Evolutionary conservation across 2,113 vertebrate species (phyloP).

Genomic region (Hydrolagus affinis): DNA sequence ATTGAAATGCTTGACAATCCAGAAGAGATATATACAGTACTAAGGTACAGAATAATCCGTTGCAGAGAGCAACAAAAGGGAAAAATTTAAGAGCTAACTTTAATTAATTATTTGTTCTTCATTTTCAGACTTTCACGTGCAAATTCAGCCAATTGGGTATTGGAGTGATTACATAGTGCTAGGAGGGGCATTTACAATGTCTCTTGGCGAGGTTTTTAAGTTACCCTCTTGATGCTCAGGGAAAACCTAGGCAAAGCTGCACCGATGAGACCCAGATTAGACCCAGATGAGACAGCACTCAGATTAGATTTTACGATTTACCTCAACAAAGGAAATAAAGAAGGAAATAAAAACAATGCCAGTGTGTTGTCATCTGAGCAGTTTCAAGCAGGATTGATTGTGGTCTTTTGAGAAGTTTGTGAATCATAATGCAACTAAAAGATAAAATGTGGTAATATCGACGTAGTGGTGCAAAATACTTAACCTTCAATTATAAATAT

Average conservation of each 20-base stretch:
- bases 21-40: too few species aligned
- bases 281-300: not conserved
- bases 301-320: not conserved
- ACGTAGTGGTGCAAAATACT: not conserved
- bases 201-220: not conserved
- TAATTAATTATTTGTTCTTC: slow-evolving; percentile 1
- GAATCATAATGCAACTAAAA: not conserved
- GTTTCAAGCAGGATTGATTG: not conserved
- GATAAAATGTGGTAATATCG: not conserved
- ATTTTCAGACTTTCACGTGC: not conserved
- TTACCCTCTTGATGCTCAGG: not conserved
- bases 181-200: not conserved
- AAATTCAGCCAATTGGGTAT: not conserved
- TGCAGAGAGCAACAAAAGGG: not conserved
- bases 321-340: not conserved
- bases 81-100: not conserved
- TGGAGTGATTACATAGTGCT: not conserved
- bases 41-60: not conserved
- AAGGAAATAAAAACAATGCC: too few species aligned
- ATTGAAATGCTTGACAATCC: too few species aligned
- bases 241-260: not conserved
- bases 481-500: not conserved
- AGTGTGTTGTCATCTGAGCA: not conserved
- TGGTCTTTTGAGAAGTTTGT: not conserved
- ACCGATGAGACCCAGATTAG: too few species aligned